phyloP scores from a whole-genome alignment of 2,797 vertebrate genomes.

The Vultur gryphus region DNA sequence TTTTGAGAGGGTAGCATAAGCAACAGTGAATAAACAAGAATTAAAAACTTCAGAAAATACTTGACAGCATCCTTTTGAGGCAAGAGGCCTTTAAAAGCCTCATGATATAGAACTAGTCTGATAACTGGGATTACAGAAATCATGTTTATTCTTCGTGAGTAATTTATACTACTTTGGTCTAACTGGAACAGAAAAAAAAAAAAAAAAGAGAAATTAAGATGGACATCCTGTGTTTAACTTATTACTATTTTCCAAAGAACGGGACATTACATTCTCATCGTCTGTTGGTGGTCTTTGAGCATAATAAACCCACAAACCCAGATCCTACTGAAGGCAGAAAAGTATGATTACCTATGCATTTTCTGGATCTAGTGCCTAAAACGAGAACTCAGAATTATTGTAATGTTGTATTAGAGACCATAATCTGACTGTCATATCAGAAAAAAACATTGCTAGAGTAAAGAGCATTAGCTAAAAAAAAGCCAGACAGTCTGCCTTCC shows the following conservation, averaged over 20 bases:
- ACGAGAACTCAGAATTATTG: background rate
- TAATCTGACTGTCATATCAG: background rate
- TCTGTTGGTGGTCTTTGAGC: background rate
- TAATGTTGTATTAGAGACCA: background rate
- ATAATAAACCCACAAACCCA: background rate
- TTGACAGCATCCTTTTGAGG: background rate
- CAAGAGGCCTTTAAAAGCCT: background rate
- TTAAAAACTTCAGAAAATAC: background rate
- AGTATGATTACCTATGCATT: background rate
- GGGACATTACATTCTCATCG: background rate
- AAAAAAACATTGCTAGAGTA: background rate
- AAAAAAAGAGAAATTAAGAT: background rate
- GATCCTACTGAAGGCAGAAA: background rate
- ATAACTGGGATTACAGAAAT: background rate
- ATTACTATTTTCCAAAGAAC: background rate
- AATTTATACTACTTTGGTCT: background rate
- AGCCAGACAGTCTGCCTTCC: background rate
- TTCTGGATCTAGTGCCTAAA: background rate
- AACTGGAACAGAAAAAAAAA: background rate
- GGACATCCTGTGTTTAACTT: background rate
- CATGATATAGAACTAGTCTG: background rate
- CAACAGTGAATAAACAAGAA: background rate
- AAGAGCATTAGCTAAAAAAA: background rate
- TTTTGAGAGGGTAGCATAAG: background rate
- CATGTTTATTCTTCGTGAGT: background rate